Base-by-base conservation (phyloP, 2,113 vertebrate genomes). In the Anolis carolinensis region DNA sequence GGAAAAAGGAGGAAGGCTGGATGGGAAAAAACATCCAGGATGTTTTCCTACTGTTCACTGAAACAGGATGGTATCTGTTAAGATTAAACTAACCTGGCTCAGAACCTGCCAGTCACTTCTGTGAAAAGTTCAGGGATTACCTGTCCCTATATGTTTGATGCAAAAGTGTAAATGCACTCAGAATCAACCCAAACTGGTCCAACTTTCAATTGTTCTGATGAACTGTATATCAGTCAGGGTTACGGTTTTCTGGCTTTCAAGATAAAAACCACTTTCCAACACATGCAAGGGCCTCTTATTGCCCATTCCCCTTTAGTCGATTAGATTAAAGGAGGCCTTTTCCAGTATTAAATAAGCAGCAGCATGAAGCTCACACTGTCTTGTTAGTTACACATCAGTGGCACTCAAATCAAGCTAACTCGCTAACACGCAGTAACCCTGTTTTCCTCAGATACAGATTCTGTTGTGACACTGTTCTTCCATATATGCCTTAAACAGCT, bases 401-500 rank as follows among this genome's bases (percentile, higher is more conserved):
- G n/a, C 48, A 32, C 50, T 6, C 5, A 2, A 32, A 23, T 84
- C 77, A 9, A 62, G 10, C 83, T 79, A 62, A 87, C 11, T 9
- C 63, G 0, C 67, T 90, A n/a, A 87, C 81, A 10, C 68, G 7
- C 90, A 32, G 74, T 78, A 79, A 88, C 1, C 1, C 84, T 80
- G 79, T 85, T 1, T 63, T 81, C 78, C 87, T 84, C 36, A 30
- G 87, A n/a, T 72, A 75, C 82, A 92, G 93, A 34, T 75, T 79
- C 76, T 84, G 27, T 86, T 83, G 82, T 86, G 78, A 86, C 86
- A 21, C 79, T 13, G 89, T 93, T 94, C 92, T 94, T 91, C 83
- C 91, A 85, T 93, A 94, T 96, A 94, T 96, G 96, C 96, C 96
- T 97, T 96, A 97, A 21, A 93, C 94, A 94, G 94, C 93, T 93